Conservation (phyloP, 1,140 invertebrate species). For the Sycobia sp. region DNA sequence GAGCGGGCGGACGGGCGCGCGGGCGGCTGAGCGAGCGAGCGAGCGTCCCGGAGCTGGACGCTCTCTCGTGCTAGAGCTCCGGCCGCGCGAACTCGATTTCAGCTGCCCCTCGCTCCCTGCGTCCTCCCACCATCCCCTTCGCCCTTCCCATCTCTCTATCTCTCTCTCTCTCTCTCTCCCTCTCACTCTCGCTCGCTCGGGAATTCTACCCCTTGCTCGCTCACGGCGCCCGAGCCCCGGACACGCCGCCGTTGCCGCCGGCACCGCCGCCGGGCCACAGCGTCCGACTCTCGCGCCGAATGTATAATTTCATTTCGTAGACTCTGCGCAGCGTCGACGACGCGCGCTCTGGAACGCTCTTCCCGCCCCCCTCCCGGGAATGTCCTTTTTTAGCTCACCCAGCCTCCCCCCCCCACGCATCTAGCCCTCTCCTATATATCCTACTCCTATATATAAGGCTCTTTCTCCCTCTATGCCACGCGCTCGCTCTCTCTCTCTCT, state of each 20-base stretch:
- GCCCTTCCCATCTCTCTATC: too few relatives aligned
- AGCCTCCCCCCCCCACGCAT: too few relatives aligned
- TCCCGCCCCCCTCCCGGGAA: background rate
- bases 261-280: background rate
- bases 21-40: too few relatives aligned
- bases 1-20: conserved; percentile 14
- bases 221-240: background rate
- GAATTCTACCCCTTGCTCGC: conserved; percentile 2
- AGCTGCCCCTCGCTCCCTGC: conserved; percentile 25
- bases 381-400: too few relatives aligned
- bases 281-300: conserved; percentile 37
- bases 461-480: background rate
- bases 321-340: too few relatives aligned
- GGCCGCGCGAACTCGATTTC: conserved; percentile 42
- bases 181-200: too few relatives aligned
- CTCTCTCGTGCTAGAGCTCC: conserved; percentile 9
- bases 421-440: too few relatives aligned
- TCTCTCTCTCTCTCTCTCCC: too few relatives aligned
- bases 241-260: background rate
- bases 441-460: too few relatives aligned
- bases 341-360: conserved; percentile 4
- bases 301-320: conserved; percentile 50
- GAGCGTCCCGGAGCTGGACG: too few relatives aligned
- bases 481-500: too few relatives aligned
- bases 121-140: background rate